Base-by-base conservation (phyloP, 2,113 vertebrate genomes). In the Fulmarus glacialis region DNA sequence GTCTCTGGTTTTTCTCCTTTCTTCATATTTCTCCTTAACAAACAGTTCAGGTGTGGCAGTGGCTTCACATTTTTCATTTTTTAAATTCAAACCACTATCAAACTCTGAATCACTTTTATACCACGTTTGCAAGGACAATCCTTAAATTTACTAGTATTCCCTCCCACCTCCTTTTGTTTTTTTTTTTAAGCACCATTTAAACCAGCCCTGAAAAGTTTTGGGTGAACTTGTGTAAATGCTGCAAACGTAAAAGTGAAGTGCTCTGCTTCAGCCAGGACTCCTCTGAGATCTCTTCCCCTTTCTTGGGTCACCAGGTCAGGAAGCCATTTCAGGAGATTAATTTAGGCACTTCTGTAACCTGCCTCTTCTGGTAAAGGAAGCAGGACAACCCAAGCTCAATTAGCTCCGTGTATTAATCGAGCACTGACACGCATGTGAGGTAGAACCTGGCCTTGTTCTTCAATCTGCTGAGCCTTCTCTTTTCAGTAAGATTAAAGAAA, bases 161-260 rank as follows among this genome's bases (percentile, higher is more conserved):
- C 1, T 9, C 4, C 12, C 0, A 7, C 2, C 4, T 9, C 11
- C 45, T 45, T 1, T 18, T 55, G 53, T 22, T 15, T n/a, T 29
- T 12, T 15, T 47, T 18, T 53, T 40, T 20, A 81, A 56, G 12
- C 20, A 86, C 8, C 4, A 22, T 30, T 88, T 93, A 60, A 71
- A 45, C 6, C 26, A 63, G 9, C 18, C 32, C 47, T 59, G 38
- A 63, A n/a, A 45, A 71, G 29, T 73, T 81, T 26, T 8, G 12
- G 21, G n/a, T 58, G 27, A 90, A 68, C 14, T 15, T 42, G 3
- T 36, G 5, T 29, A 67, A 82, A 75, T 27, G 19, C 26, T 84
- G n/a, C 23, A 87, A 53, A 22, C 3, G 27, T 40, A 17, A 18
- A 72, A 93, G 30, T 8, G 15, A 91, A 70, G 17, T 6, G 13